Base-by-base conservation (phyloP, 2,888 invertebrate species). In the Oligia latruncula region DNA sequence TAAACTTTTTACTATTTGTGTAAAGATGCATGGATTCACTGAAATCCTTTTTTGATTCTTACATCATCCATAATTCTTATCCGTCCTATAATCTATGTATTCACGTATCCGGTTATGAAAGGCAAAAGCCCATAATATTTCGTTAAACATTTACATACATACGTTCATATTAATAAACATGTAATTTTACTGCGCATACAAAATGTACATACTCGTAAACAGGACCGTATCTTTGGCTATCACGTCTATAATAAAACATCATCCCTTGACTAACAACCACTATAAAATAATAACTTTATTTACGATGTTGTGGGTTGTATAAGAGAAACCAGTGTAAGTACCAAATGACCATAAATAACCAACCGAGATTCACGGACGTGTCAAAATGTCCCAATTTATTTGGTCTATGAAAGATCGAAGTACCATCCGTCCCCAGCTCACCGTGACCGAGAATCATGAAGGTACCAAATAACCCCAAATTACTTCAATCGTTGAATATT, bases 211-310 rank as follows among this genome's bases (percentile, higher is more conserved):
- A 72, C 70, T 77, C 81, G 78, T 86, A 88, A 85, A 83, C 77
- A 60, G 4, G 6, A 23, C 23, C 40, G 68, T 86, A 78, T 82
- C 66, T 75, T 55, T 20, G 43, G 49, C 46, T 49, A 87, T 78
- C 71, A 77, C 43, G 67, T 58, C n/a, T 17, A 60, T 80, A 79
- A 85, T 87, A 87, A 78, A 89, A 80, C 66, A 80, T 80, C 75
- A 89, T 85, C 86, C 83, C 77, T 82, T 66, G 66, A 74, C 77
- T 75, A 87, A 83, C 83, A 82, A 74, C 83, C 73, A 74, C 81
- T 71, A 82, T 82, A 85, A 85, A 81, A 87, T 82, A 17, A 74
- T 86, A 86, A 88, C 84, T 85, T 84, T 80, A 78, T 87, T 82
- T 78, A 87, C 60, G 87, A 77, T 49, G 62, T 78, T 72, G 40